Conservation (phyloP, 2,888 invertebrate species). For the Caenorhabditis imperialis region DNA sequence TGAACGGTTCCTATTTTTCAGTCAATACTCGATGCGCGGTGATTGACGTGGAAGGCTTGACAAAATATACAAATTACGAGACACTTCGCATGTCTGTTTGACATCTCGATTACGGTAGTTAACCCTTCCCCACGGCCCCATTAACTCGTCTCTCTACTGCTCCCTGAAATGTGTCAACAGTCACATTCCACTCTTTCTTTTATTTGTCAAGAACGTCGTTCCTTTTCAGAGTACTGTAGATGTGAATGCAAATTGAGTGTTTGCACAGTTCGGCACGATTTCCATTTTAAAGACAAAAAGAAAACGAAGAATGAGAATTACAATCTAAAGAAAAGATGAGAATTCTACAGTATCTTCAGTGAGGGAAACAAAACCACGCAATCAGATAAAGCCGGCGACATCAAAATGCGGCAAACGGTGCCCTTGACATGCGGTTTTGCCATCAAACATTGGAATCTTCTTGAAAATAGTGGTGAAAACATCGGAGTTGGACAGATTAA, state of each 20-base stretch:
- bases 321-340: conserved; percentile 3
- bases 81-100: conserved; percentile 21
- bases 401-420: conserved; percentile 53
- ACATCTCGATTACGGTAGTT: conserved; percentile 44
- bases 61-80: not conserved
- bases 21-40: not conserved
- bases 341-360: conserved; percentile 12
- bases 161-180: conserved; percentile 40
- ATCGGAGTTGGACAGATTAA: conserved; percentile 28
- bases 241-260: conserved; percentile 34
- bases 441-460: conserved; percentile 13
- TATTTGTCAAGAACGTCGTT: conserved; percentile 40
- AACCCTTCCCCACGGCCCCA: conserved; percentile 12
- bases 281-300: not conserved
- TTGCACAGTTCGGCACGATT: conserved; percentile 28
- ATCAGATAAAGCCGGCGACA: conserved; percentile 45
- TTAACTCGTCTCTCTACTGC: conserved; percentile 12
- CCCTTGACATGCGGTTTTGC: conserved; percentile 49
- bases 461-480: too few relatives aligned
- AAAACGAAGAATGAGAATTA: conserved; percentile 5
- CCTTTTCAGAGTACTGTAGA: conserved; percentile 31
- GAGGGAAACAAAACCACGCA: too few relatives aligned
- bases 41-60: too few relatives aligned
- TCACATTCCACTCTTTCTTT: conserved; percentile 21
- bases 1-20: too few relatives aligned